Evolutionary conservation across 2,113 vertebrate genomes (phyloP), one percentile per base, ranked within the genome.

Genomic region (Myxocyprinus asiaticus): DNA sequence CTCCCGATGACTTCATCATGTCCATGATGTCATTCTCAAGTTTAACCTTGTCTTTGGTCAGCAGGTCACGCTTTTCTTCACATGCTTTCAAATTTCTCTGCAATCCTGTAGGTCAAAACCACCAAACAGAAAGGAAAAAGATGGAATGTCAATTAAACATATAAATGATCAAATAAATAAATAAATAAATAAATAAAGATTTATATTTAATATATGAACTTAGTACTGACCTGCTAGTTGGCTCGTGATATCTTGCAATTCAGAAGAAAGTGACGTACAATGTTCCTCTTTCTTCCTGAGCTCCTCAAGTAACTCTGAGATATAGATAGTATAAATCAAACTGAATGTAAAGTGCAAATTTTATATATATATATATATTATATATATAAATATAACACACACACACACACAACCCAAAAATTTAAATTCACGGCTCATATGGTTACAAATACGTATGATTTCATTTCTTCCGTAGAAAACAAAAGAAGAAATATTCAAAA

Each of bases 1-100:
- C 95, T 77, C 98, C 97, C 0, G 97, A 98, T 7, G 96, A 95
- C 82, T 93, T 96, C 86, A 98, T 96, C 89, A 98, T 95, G 76
- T 97, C 96, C 5, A 93, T 93, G 71, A 99, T 95, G 74, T 98
- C 92, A 4, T 91, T 94, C 88, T 99, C 95, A 67, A 98, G 88
- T 83, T 97, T 98, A 85, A 80, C 82, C 90, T 99, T 99, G 14
- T 94, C 95, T 58, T 95, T 93, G 2, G 86, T 81, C 78, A 99
- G 87, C 72, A 95, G 94, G 43, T 94, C 92, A 44, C 95, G 91
- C 78, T 90, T 95, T 84, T 96, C 94, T 81, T 95, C 94, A 44
- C 91, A 83, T 69, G 94, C 86, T 89, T 93, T 96, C 79, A 96
- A 65, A 62, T 94, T 96, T 78, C 92, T 94, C 81, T 97, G 96